Evolutionary conservation across 2,888 invertebrate species (phyloP).

Genomic region (Leptopilina drosophilae): DNA sequence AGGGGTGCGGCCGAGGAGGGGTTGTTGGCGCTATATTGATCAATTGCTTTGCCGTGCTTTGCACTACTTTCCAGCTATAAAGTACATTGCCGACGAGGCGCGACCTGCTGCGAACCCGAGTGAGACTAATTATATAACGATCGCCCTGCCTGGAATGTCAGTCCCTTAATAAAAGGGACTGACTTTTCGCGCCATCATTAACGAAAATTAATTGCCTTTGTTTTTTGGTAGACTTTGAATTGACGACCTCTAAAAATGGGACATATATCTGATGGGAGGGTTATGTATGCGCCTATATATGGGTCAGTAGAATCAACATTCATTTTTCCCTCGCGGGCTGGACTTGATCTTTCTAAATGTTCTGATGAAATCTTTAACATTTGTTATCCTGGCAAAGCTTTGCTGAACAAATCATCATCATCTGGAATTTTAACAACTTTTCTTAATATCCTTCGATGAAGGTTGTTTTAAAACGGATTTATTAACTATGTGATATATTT

Average conservation of each 20-base stretch:
- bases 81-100: constrained; percentile 66
- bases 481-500: too few relatives aligned
- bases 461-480: too few relatives aligned
- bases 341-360: too few relatives aligned
- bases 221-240: background rate
- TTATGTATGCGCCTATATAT: background rate
- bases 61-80: constrained; percentile 74
- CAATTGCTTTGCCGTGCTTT: constrained; percentile 76
- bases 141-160: constrained; percentile 52
- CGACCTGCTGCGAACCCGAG: constrained; percentile 68
- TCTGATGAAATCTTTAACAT: too few relatives aligned
- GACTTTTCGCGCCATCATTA: constrained; percentile 20
- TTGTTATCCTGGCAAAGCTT: too few relatives aligned
- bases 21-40: constrained; percentile 76
- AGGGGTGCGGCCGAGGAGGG: constrained; percentile 71
- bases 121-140: constrained; percentile 74
- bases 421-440: too few relatives aligned
- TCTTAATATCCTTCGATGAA: too few relatives aligned
- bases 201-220: constrained; percentile 35
- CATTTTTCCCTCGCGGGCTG: too few relatives aligned
- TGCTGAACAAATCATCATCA: too few relatives aligned
- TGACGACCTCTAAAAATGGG: background rate
- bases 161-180: too few relatives aligned
- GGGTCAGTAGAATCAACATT: too few relatives aligned
- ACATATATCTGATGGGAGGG: background rate